Conservation (phyloP, 2,113 vertebrate species). For the Tetraodon nigroviridis region DNA sequence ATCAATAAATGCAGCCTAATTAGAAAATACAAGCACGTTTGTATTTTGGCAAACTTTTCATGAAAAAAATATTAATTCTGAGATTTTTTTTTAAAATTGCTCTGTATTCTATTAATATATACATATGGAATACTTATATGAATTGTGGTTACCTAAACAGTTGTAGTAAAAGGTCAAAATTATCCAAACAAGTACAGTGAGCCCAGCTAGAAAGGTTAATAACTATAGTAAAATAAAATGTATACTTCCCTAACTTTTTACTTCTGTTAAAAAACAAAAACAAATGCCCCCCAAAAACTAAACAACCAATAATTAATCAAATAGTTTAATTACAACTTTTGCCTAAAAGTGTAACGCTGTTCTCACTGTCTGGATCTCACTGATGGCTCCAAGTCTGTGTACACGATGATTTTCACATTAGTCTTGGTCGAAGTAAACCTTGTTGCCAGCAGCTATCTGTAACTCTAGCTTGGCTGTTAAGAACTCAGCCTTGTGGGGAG, state of each 20-base stretch:
- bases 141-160: too few species aligned
- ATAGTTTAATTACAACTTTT: slow-evolving; percentile 42
- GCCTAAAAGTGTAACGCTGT: slow-evolving; percentile 7
- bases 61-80: not conserved
- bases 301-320: slow-evolving; percentile 19
- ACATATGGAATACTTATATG: not conserved
- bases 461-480: slow-evolving; percentile 68
- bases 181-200: too few species aligned
- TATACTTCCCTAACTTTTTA: not conserved
- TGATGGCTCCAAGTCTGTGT: slow-evolving; percentile 27
- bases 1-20: too few species aligned
- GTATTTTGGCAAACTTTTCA: not conserved
- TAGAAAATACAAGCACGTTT: not conserved
- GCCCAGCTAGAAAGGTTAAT: too few species aligned
- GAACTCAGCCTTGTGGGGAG: slow-evolving; percentile 71
- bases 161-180: too few species aligned
- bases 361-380: slow-evolving; percentile 13
- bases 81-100: not conserved
- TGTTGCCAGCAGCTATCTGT: slow-evolving; percentile 58
- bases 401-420: slow-evolving; percentile 55
- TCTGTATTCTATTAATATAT: not conserved
- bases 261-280: too few species aligned
- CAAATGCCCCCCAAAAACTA: not conserved
- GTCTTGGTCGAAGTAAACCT: slow-evolving; percentile 57
- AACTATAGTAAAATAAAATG: too few species aligned